Conservation (phyloP, 2,797 vertebrate genomes). For the Enteromius argenteus region DNA sequence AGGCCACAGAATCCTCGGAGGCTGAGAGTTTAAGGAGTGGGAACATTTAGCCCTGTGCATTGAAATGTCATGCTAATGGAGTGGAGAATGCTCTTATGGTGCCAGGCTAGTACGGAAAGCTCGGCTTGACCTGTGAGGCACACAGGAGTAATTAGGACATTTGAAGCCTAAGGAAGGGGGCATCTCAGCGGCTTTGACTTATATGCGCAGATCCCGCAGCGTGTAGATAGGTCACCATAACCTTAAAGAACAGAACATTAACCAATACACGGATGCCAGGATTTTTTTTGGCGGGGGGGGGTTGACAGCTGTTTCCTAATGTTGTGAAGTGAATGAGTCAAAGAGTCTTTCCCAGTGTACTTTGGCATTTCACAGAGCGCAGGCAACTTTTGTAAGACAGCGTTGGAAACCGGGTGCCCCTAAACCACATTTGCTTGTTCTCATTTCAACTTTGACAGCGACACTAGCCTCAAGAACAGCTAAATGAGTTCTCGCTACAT, state of each 20-base stretch:
- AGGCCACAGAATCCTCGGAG: conserved; percentile 83
- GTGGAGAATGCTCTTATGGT: conserved; percentile 59
- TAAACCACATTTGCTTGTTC: conserved; percentile 62
- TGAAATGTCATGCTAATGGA: conserved; percentile 58
- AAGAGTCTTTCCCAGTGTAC: conserved; percentile 2
- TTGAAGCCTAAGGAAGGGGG: conserved; percentile 58
- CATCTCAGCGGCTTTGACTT: conserved; percentile 58
- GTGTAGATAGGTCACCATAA: conserved; percentile 51
- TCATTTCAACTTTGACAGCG: conserved; percentile 61
- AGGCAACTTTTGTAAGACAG: conserved; percentile 44
- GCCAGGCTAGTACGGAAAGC: conserved; percentile 54
- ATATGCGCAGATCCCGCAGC: conserved; percentile 27
- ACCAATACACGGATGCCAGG: not conserved
- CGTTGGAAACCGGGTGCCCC: conserved; percentile 40
- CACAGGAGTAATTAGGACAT: conserved; percentile 63
- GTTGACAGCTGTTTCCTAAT: conserved; percentile 36
- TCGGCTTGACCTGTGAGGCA: conserved; percentile 62
- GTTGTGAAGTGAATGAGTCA: conserved; percentile 1
- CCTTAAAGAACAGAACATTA: conserved; percentile 38
- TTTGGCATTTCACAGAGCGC: not conserved
- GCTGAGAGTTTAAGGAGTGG: conserved; percentile 76
- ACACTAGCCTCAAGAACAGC: conserved; percentile 62
- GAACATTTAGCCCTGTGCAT: conserved; percentile 66
- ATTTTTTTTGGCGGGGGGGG: not conserved
- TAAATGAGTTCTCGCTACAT: conserved; percentile 61